A percentile compares a stretch with the other conserved stretches of the same genome.
Conservation (phyloP, 2,113 vertebrate species). For the Pimephales promelas region DNA sequence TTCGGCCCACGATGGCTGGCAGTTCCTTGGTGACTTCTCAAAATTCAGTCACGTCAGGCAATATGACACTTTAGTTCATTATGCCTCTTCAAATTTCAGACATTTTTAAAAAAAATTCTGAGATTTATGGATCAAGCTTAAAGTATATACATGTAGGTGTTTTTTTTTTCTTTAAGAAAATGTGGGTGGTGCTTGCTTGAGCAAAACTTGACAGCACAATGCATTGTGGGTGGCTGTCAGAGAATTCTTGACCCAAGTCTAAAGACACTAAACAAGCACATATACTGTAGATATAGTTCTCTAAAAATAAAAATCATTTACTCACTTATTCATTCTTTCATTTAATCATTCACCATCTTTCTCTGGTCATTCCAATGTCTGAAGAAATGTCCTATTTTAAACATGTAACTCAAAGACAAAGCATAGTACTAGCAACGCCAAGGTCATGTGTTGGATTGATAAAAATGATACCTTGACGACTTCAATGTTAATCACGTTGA, state of each 20-base stretch:
- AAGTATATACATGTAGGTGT: too few species aligned
- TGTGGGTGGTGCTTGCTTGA: too few species aligned
- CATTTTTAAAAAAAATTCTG: neutral
- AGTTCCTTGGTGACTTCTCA: constrained; percentile 20
- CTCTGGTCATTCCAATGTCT: too few species aligned
- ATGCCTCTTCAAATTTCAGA: neutral
- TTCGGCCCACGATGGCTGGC: neutral
- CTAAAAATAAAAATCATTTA: too few species aligned
- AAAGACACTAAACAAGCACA: too few species aligned
- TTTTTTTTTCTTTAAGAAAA: too few species aligned
- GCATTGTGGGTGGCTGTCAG: too few species aligned
- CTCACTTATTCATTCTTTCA: too few species aligned
- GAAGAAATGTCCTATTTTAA: neutral
- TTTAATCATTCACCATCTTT: too few species aligned
- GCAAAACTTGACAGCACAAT: too few species aligned
- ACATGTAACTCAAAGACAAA: neutral
- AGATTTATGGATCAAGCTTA: neutral
- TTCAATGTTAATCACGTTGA: neutral
- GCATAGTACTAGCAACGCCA: neutral
- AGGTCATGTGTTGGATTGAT: neutral
- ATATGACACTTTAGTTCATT: neutral
- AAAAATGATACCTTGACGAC: neutral
- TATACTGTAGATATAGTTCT: too few species aligned
- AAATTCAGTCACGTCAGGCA: neutral
- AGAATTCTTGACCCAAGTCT: too few species aligned